Evolutionary conservation across 2,113 vertebrate genomes (phyloP), one percentile per base, ranked within the genome.

Genomic region (Salminus brasiliensis): DNA sequence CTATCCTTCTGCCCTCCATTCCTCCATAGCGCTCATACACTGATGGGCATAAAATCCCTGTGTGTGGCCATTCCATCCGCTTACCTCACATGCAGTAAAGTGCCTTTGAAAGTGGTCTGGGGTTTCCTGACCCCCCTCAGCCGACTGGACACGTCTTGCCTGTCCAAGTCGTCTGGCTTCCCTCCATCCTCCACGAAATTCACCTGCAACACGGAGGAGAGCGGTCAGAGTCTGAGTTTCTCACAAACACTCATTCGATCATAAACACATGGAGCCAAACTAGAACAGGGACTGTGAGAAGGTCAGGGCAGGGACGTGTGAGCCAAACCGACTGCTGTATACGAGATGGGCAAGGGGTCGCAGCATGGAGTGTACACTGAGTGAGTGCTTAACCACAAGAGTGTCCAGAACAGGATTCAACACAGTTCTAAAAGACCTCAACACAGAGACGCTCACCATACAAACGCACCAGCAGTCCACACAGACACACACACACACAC

Each of bases 21-120:
- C n/a, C n/a, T n/a, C n/a, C n/a, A n/a, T n/a, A n/a, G n/a, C n/a
- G n/a, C n/a, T n/a, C n/a, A n/a, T n/a, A n/a, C n/a, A n/a, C n/a
- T n/a, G n/a, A n/a, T n/a, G n/a, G n/a, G n/a, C n/a, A n/a, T n/a
- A n/a, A n/a, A n/a, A n/a, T n/a, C n/a, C n/a, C n/a, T n/a, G n/a
- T n/a, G n/a, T n/a, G n/a, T n/a, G n/a, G n/a, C 18, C 3, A 62
- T 23, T 27, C 55, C 18, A 34, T 5, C 5, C 29, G 68, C 84
- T 85, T 95, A 98, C 97, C 97, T 98, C 88, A 99, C 95, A 57
- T 98, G 93, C 65, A 99, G 90, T 85, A 99, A 92, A 72, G 89
- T 88, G 79, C 96, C 98, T 93, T 96, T 98, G 90, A 98, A 98
- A 67, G 96, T 94, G 59, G 95, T 96, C 85, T 23, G 60, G 21